Evolutionary conservation across 2,888 invertebrate genomes (phyloP).

Genomic region (Acronicta psi): DNA sequence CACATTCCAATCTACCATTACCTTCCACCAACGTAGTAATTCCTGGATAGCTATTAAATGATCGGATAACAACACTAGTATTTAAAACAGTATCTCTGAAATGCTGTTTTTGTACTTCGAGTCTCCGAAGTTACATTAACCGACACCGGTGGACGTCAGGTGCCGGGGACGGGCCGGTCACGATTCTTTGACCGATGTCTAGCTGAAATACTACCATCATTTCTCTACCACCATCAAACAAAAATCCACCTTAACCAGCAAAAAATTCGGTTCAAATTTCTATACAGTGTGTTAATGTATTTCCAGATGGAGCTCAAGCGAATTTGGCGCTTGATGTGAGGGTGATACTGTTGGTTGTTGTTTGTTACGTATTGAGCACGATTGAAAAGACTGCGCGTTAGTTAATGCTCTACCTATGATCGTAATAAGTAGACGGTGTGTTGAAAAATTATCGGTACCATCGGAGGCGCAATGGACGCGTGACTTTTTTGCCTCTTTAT

Average conservation of each 20-base stretch:
- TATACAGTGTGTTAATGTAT: constrained; percentile 24
- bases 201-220: constrained; percentile 73
- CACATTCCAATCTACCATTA: constrained; percentile 3
- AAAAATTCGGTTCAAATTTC: constrained; percentile 43
- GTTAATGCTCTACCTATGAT: constrained; percentile 87
- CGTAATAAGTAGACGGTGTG: constrained; percentile 89
- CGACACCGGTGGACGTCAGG: constrained; percentile 83
- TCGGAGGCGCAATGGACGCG: constrained; percentile 87
- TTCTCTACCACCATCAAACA: constrained; percentile 22
- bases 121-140: constrained; percentile 81
- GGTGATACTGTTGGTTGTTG: constrained; percentile 53
- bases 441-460: constrained; percentile 89
- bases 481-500: constrained; percentile 87
- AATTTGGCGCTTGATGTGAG: constrained; percentile 46
- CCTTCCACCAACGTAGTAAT: constrained; percentile 8
- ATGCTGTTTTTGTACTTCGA: constrained; percentile 72
- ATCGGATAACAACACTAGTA: constrained; percentile 54
- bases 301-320: constrained; percentile 23
- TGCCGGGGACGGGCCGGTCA: constrained; percentile 86
- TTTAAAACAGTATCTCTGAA: constrained; percentile 77
- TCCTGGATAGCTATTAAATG: constrained; percentile 38
- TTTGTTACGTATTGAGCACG: constrained; percentile 37
- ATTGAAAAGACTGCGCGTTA: constrained; percentile 77
- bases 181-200: constrained; percentile 88
- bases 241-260: constrained; percentile 56